Percentiles rank a stretch among this genome's conserved stretches.
These are phyloP conservation scores for Limenitis camilla DNA, from an alignment of 2,888 invertebrate genomes.

Conservation along the genomic window DNA sequence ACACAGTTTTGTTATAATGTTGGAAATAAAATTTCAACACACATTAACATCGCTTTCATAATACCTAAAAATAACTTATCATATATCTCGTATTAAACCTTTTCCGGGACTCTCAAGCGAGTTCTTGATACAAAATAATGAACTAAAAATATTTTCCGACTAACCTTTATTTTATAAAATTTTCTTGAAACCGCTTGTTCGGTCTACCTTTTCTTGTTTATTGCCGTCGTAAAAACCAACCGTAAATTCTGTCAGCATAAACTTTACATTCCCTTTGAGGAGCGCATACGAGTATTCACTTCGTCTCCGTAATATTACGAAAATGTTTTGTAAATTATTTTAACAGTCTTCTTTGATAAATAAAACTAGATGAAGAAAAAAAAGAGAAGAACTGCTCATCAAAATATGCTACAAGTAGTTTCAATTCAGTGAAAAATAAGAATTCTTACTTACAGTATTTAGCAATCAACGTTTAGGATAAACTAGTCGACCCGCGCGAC, in stretches of 20 bases:
- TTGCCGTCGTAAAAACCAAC: constrained; percentile 4
- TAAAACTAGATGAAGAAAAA: no score
- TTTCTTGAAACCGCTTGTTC: not conserved
- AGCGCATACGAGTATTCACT: constrained; percentile 3
- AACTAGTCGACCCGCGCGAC: no score
- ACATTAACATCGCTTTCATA: no score
- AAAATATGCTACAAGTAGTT: no score
- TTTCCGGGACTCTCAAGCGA: not conserved
- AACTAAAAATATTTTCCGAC: not conserved
- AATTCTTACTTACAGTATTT: no score
- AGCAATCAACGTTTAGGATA: no score
- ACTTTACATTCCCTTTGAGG: constrained; percentile 4
- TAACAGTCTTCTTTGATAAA: no score
- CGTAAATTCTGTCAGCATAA: constrained; percentile 5
- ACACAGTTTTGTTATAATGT: not conserved
- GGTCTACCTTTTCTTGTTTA: not conserved
- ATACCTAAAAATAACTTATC: no score
- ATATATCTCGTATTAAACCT: no score
- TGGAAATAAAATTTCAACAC: no score
- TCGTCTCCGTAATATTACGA: not conserved
- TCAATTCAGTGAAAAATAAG: no score
- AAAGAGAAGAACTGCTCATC: no score
- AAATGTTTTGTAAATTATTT: not conserved
- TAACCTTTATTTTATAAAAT: not conserved
- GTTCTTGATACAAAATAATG: not conserved